Evolutionary conservation across 2,888 invertebrate genomes (phyloP).

Genomic region (Drosophila bunnanda): DNA sequence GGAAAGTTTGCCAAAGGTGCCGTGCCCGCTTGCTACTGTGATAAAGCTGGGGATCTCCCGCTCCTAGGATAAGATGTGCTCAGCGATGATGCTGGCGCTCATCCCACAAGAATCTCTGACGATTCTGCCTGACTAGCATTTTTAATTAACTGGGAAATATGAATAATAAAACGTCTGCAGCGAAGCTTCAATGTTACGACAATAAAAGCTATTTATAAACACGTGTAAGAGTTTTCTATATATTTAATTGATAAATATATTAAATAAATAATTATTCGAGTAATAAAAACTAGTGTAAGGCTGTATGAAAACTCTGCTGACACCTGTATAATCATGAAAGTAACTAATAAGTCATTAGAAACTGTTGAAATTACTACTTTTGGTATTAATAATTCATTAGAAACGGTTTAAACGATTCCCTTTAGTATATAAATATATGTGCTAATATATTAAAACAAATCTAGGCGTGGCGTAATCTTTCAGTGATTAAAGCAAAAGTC

Average conservation of each 20-base stretch:
- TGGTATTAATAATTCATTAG: neutral
- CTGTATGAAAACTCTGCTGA: too few species aligned
- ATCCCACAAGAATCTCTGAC: constrained; percentile 12
- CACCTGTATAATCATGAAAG: neutral
- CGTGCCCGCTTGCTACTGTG: too few species aligned
- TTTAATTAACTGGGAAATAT: neutral
- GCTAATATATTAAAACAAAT: neutral
- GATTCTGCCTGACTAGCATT: constrained; percentile 1
- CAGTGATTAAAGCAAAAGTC: neutral
- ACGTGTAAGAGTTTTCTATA: neutral
- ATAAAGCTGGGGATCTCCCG: constrained; percentile 20
- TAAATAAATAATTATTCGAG: too few species aligned
- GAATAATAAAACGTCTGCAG: neutral
- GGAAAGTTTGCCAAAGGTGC: constrained; percentile 23
- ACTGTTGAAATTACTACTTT: neutral
- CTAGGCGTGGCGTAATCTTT: neutral
- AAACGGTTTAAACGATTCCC: neutral
- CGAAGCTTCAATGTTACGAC: neutral
- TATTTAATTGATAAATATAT: neutral
- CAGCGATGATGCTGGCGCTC: constrained; percentile 3
- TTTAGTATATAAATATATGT: neutral
- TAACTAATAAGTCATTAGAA: neutral
- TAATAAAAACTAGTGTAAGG: too few species aligned
- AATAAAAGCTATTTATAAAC: neutral
- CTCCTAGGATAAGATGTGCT: constrained; percentile 11